Conservation (phyloP, 2,113 vertebrate species). For the Gymnocephalus cernua region DNA sequence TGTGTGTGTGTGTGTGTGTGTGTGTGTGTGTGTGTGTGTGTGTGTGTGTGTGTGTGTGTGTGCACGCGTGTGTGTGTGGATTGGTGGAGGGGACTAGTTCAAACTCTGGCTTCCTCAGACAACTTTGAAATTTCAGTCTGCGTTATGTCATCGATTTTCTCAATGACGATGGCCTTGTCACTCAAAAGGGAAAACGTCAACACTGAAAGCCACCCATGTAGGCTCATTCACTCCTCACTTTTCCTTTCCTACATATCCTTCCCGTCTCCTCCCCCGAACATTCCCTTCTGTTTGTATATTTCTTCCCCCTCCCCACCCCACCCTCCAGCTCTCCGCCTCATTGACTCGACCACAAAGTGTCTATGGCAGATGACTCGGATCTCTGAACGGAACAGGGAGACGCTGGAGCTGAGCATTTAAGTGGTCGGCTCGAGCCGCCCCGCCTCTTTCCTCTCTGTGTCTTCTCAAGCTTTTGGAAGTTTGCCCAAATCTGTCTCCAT, state of each 20-base stretch:
- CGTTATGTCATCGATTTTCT: conserved; percentile 63
- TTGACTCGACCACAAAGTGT: conserved; percentile 76
- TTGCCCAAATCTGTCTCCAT: conserved; percentile 48
- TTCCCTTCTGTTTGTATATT: conserved; percentile 68
- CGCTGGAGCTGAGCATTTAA: conserved; percentile 58
- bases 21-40: conserved; percentile 23
- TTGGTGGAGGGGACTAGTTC: not conserved
- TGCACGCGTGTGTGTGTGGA: conserved; percentile 8
- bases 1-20: conserved; percentile 1
- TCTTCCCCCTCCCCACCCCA: conserved; percentile 18
- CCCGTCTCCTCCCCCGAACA: conserved; percentile 46
- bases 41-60: not conserved
- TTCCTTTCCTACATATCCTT: conserved; percentile 58
- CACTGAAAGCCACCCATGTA: conserved; percentile 78
- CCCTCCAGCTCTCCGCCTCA: conserved; percentile 61
- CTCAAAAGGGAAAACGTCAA: conserved; percentile 69
- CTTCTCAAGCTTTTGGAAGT: conserved; percentile 55
- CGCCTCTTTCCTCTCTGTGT: conserved; percentile 32
- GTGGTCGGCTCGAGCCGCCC: conserved; percentile 46
- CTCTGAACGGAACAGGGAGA: conserved; percentile 52
- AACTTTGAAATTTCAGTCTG: conserved; percentile 58
- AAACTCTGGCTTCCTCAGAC: conserved; percentile 37
- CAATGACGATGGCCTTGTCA: conserved; percentile 72
- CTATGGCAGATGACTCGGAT: conserved; percentile 63
- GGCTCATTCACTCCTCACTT: conserved; percentile 64